Evolutionary conservation across 2,797 vertebrate genomes (phyloP), one percentile per base, ranked within the genome.

Genomic region (Lycodopsis pacificus): DNA sequence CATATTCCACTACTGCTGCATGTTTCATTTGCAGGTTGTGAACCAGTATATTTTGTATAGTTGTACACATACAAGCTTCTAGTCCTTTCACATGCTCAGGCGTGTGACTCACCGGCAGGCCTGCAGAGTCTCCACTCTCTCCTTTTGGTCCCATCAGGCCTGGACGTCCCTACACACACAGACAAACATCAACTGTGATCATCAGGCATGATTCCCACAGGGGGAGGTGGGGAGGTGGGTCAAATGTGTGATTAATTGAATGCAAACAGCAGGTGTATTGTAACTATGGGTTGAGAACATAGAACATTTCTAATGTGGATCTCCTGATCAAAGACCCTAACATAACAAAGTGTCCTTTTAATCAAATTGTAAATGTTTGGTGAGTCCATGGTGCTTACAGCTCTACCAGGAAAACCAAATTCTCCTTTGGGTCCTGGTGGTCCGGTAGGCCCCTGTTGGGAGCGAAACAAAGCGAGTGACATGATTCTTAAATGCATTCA

Each of bases 331-430:
- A 49, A 15, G 0, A 51, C 22, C 2, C 4, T 11, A 38, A 57
- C 4, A 25, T 3, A 8, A 14, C 3, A 17, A 53, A 6, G 20
- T 13, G 3, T 30, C 4, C 4, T 71, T 44, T 44, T 15, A 63
- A 58, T 72, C 5, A 61, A 34, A n/a, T 5, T 36, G 7, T 30
- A 46, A 49, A 61, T 70, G 30, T 63, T 38, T 17, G 22, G 19
- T 30, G 34, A 62, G 56, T 32, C 70, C 2, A 57, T 59, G 48
- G 67, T 92, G 93, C 97, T 92, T 96, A 99, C 98, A 44, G 96
- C 95, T 77, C 97, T 93, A 82, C 98, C 98, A 0, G 98, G 97
- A 54, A 98, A 93, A 62, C 98, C 98, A 65, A 97, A 96, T 76
- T 97, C 98, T 89, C 98, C 98, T 93, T 97, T 99, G 11, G 92